Base-by-base conservation (phyloP, 2,888 invertebrate species). In the Hirtodrosophila alboralis region DNA sequence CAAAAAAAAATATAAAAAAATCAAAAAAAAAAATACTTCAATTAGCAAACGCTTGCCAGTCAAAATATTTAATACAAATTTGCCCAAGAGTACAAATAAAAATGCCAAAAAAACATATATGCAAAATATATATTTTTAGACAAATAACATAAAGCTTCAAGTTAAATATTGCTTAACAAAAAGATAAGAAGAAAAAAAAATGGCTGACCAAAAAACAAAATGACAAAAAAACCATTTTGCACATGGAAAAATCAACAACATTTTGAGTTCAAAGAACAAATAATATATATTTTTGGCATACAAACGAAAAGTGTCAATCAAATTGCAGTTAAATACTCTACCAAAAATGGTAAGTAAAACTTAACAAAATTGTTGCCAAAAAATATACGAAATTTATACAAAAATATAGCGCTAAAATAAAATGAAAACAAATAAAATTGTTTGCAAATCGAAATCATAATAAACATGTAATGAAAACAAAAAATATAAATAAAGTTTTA, bases 11-110 rank as follows among this genome's bases (percentile, higher is more conserved):
- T 14, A 34, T 36, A 34, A 16, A 37, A 18, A 34, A 14, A 21
- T 4, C 16, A 13, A 18, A 48, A 28, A 44, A 44, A 53, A 23
- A 14, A 21, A 26, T 45, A 18, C 60, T 65, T 58, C 72, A 75
- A 75, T 75, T 75, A 75, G 75, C 75, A 72, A 58, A 51, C 58
- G 40, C 59, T 58, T 60, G 75, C 72, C 69, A 75, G 68, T 62
- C 71, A 61, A 75, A 65, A 74, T 54, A 70, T 63, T 69, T 47
- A 56, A 38, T 51, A 53, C 34, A 48, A 54, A 34, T 26, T 43
- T 34, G 51, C 23, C 60, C 38, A 49, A 45, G 44, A 33, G 44
- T 57, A 41, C 33, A 54, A 47, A 59, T 30, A 57, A 47, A 48
- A 63, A 57, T 53, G 23, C 23, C 23, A 23, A 51, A 52, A 72